Percentiles rank a stretch among this genome's conserved stretches.
Evolutionary conservation across 1,140 invertebrate genomes (phyloP).

Genomic region (Bombus sibiricus): DNA sequence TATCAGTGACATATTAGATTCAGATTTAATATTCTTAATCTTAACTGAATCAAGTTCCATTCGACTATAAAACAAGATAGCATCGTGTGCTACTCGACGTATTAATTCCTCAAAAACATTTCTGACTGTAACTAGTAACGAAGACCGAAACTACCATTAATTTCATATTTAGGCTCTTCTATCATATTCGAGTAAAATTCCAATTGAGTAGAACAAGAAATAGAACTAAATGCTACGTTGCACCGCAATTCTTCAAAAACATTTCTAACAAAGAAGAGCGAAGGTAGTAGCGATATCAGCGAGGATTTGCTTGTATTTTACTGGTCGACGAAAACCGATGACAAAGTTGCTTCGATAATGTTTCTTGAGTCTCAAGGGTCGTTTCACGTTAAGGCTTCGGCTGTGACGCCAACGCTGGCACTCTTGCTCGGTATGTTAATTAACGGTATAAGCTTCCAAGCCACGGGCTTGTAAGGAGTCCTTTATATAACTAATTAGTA

Average conservation of each 20-base stretch:
- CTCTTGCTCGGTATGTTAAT: slow-evolving; percentile 79
- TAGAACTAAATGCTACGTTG: not conserved
- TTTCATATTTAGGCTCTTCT: too few species aligned
- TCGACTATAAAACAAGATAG: too few species aligned
- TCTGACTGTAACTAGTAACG: too few species aligned
- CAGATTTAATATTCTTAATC: too few species aligned
- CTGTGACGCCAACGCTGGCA: slow-evolving; percentile 57
- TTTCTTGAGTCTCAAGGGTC: slow-evolving; percentile 55
- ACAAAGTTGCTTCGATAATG: slow-evolving; percentile 67
- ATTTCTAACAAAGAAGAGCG: not conserved
- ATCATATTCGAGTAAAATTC: not conserved
- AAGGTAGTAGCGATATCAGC: not conserved
- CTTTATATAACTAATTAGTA: slow-evolving; percentile 79
- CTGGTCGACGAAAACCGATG: slow-evolving; percentile 52
- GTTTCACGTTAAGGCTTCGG: slow-evolving; percentile 54
- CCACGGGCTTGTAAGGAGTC: slow-evolving; percentile 67
- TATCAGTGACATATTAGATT: too few species aligned
- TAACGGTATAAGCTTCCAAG: slow-evolving; percentile 79
- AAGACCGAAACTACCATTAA: too few species aligned
- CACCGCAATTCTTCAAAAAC: not conserved
- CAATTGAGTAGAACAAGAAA: not conserved
- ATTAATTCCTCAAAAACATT: too few species aligned
- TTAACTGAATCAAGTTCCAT: too few species aligned
- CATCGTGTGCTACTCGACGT: too few species aligned
- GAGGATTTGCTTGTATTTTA: slow-evolving; percentile 7